Base-by-base conservation (phyloP, 2,113 vertebrate genomes). In the Xiphorhynchus elegans region DNA sequence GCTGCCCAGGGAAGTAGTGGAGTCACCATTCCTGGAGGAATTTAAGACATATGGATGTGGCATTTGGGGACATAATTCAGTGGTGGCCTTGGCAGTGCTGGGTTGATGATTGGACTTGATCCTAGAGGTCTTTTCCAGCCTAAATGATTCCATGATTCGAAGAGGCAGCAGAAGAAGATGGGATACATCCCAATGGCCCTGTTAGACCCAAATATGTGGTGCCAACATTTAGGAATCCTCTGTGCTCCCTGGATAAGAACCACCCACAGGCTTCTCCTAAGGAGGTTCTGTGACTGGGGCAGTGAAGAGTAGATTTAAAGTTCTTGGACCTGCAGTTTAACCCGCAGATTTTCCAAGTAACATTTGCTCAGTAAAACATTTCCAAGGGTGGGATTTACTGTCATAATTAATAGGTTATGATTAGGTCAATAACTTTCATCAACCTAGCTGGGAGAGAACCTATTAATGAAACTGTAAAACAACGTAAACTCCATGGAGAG, bases 371-470 rank as follows among this genome's bases (percentile, higher is more conserved):
- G 97, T 95, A 95, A 96, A 97, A 96, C 95, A 96, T 96, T 89
- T 95, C 91, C 91, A 93, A 70, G 77, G 44, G 56, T 75, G 90
- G 97, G 64, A 98, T 98, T 98, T 98, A 97, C 95, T 94, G 95
- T 94, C 81, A 96, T 97, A 98, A 98, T 98, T 97, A 98, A 97
- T 98, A 97, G 97, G 96, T 98, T 97, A 97, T 97, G 97, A 98
- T 97, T 97, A 98, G 97, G 97, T 97, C 97, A 98, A 97, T 97
- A 96, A 97, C 97, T 97, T 97, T 97, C 96, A 97, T 97, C 97
- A 97, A 96, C 96, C 96, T 93, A 88, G 89, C 97, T 23, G 83
- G 92, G 93, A 96, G 93, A 95, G 94, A 97, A 95, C 89, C 96
- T 97, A 96, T 98, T 97, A 97, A 97, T 96, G 95, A 97, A 96